phyloP scores from a whole-genome alignment of 1,140 invertebrate species.

The Drosophila parabipectinata region DNA sequence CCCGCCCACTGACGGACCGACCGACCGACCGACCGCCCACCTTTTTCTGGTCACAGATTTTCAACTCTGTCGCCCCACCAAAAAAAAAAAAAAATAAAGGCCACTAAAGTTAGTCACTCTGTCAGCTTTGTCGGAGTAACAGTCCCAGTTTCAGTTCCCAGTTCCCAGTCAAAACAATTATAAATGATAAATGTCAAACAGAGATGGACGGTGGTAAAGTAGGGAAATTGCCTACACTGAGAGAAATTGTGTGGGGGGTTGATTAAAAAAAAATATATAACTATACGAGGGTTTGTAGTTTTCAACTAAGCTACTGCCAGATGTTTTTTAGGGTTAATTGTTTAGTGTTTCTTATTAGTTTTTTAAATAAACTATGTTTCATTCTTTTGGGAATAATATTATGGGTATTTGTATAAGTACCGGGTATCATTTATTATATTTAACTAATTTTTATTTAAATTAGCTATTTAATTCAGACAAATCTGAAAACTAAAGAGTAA shows the following conservation, averaged over 20 bases:
- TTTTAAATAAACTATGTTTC: not conserved
- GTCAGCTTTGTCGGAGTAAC: not conserved
- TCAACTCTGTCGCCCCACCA: not conserved
- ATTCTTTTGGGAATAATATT: too few relatives aligned
- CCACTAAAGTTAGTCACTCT: not conserved
- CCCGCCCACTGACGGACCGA: slow-evolving; percentile 6
- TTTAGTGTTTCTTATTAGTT: not conserved
- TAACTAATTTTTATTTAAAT: too few relatives aligned
- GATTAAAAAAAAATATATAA: too few relatives aligned
- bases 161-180: slow-evolving; percentile 69
- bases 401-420: not conserved
- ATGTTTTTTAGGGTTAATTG: too few relatives aligned
- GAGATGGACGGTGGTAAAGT: slow-evolving; percentile 6
- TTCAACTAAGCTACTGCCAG: too few relatives aligned
- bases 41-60: not conserved
- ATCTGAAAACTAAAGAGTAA: too few relatives aligned
- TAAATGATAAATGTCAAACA: slow-evolving; percentile 75
- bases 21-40: slow-evolving; percentile 16
- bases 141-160: slow-evolving; percentile 10
- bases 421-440: too few relatives aligned
- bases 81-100: not conserved
- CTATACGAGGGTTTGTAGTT: not conserved
- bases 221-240: not conserved
- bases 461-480: too few relatives aligned
- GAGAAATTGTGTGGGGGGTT: not conserved